These are phyloP conservation scores for Proterorhinus semilunaris DNA, from an alignment of 2,113 vertebrate species.

Conservation along the genomic window DNA sequence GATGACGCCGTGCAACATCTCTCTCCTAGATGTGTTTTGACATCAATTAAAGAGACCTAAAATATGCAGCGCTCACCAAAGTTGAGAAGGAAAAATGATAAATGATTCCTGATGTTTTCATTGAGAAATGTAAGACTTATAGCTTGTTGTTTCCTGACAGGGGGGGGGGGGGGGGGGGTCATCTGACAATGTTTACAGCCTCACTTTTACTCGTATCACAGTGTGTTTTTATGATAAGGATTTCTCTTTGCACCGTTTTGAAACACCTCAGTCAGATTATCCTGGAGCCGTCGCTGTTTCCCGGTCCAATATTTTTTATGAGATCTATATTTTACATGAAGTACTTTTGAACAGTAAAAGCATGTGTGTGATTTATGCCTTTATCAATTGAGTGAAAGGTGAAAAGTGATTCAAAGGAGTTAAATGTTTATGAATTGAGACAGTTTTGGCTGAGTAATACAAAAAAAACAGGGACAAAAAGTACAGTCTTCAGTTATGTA, in stretches of 20 bases:
- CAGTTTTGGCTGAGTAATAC: slow-evolving; percentile 14
- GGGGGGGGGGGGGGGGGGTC: no score
- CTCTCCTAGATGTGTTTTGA: slow-evolving; percentile 21
- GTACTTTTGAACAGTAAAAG: slow-evolving; percentile 17
- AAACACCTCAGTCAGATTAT: no score
- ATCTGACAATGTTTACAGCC: no score
- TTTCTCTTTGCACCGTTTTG: no score
- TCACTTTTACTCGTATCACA: no score
- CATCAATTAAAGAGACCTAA: slow-evolving; percentile 38
- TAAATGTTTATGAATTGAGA: slow-evolving; percentile 9
- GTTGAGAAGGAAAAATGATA: slow-evolving; percentile 33
- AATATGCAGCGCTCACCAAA: slow-evolving; percentile 22
- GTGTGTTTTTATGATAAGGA: no score
- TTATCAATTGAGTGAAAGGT: slow-evolving; percentile 37
- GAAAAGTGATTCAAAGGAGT: slow-evolving; percentile 27
- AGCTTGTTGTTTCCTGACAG: slow-evolving; percentile 26
- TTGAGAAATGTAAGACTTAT: slow-evolving; percentile 26
- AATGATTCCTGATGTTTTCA: slow-evolving; percentile 55
- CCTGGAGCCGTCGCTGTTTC: no score
- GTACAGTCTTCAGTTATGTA: background rate
- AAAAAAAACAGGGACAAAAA: slow-evolving; percentile 13
- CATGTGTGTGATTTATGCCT: slow-evolving; percentile 24
- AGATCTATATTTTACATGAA: slow-evolving; percentile 36
- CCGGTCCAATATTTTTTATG: slow-evolving; percentile 27
- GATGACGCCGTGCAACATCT: slow-evolving; percentile 5